A percentile compares a stretch with the other conserved stretches of the same genome.
These are phyloP conservation scores for Dryobates pubescens DNA, from an alignment of 2,797 vertebrate genomes.

Conservation along the genomic window DNA sequence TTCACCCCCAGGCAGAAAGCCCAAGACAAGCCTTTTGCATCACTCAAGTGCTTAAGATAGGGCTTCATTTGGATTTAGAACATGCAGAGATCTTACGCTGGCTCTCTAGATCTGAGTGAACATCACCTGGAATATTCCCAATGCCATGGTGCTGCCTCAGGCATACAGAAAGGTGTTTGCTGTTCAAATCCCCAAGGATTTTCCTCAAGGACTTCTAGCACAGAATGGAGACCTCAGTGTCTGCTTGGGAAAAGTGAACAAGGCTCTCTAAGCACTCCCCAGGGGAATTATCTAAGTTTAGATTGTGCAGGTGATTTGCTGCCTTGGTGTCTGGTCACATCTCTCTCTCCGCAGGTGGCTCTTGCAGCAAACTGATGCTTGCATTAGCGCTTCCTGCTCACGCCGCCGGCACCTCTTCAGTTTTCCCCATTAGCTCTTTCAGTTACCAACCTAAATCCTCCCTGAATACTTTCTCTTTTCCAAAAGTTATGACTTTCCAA, in stretches of 20 bases:
- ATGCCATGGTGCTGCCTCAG: neutral
- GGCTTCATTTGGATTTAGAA: neutral
- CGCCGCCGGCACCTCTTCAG: neutral
- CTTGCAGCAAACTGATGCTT: neutral
- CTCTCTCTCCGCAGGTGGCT: neutral
- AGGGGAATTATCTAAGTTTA: neutral
- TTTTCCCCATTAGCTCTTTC: neutral
- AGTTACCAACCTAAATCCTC: neutral
- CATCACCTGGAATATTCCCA: neutral
- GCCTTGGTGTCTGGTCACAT: neutral
- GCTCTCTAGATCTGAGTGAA: neutral
- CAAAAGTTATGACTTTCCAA: neutral
- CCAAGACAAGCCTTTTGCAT: neutral
- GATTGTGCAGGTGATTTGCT: neutral
- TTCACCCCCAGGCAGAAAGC: neutral
- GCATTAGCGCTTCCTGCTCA: neutral
- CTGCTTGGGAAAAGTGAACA: neutral
- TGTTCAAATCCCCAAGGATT: neutral
- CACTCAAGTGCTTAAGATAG: neutral
- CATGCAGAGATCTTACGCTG: neutral
- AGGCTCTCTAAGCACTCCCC: neutral
- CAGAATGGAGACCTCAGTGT: neutral
- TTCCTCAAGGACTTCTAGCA: neutral
- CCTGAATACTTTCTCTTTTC: neutral
- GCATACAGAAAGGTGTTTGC: neutral